Percentiles rank a stretch among this genome's conserved stretches.
Evolutionary conservation across 1,140 invertebrate species (phyloP).

Genomic region (Drosophila nasuta): DNA sequence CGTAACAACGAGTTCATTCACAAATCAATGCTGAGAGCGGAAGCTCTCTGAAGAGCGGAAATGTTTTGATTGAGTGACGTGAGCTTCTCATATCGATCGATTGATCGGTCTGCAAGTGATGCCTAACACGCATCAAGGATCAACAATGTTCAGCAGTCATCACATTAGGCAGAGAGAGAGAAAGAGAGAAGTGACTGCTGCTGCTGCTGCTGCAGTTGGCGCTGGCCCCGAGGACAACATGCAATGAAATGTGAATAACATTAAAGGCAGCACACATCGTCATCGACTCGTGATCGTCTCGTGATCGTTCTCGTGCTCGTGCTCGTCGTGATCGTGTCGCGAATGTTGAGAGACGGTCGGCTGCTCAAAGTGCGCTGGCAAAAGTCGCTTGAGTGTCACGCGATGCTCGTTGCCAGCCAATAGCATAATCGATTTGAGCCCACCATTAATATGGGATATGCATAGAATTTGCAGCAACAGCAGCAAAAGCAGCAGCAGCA

Average conservation of each 20-base stretch:
- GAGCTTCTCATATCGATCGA: background rate
- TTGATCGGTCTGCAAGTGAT: background rate
- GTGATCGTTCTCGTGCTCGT: no score
- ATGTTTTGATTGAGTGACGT: constrained; percentile 69
- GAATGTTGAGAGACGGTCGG: background rate
- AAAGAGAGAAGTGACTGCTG: background rate
- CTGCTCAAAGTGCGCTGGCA: constrained; percentile 7
- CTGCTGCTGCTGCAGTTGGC: constrained; percentile 56
- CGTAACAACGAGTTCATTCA: background rate
- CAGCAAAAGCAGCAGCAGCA: constrained; percentile 63
- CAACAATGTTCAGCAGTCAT: constrained; percentile 67
- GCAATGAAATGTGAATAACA: constrained; percentile 36
- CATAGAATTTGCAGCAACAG: constrained; percentile 24
- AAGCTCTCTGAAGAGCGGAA: constrained; percentile 56
- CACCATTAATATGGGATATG: constrained; percentile 62
- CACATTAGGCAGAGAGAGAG: constrained; percentile 55
- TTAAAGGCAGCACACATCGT: constrained; percentile 26
- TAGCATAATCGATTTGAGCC: constrained; percentile 75
- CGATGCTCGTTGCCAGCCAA: constrained; percentile 45
- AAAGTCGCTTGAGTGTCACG: constrained; percentile 44
- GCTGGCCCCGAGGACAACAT: constrained; percentile 58
- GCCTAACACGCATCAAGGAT: constrained; percentile 48
- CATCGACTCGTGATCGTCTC: no score
- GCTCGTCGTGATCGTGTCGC: background rate
- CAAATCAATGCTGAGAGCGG: constrained; percentile 28